Base-by-base conservation (phyloP, 2,888 invertebrate species). In the Stegana nigrithorax region DNA sequence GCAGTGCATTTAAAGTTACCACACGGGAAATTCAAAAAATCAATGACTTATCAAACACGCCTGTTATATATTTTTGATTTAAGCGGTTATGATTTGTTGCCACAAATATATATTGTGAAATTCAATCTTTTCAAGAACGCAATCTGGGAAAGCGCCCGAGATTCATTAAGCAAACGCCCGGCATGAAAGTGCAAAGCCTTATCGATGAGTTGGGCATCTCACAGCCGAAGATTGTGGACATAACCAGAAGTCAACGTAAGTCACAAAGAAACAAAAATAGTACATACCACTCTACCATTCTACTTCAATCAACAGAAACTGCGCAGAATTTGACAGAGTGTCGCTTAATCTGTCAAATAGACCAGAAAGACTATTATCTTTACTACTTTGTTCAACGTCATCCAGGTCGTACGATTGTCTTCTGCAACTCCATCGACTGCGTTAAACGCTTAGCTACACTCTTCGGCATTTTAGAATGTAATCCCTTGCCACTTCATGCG, bases 361-460 rank as follows among this genome's bases (percentile, higher is more conserved):
- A 93, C 47, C 91, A 95, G 63, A 96, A 98, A 86, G 98, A 99
- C 84, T 91, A 91, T 57, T 95, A 96, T 81, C 87, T 99, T 1
- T 97, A 95, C 84, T 98, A 98, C 82, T 94, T 99, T 76, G 84
- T 92, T 59, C 90, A 91, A 73, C 89, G 90, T 45, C 94, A 98
- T 86, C 91, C 92, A 0, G 98, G 97, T 0, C 87, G 97, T 56
- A 97, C 97, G 0, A 90, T 99, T 32, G 93, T 99, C 39, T 99
- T 99, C 85, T 95, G 91, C 81, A 96, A 93, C 88, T 97, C 93
- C 55, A 97, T 99, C 60, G 96, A 96, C 66, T 95, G 96, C 83
- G 95, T 98, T 0, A 91, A 93, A 74, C 88, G 98, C 63, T 83
- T 93, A 70, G 88, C 91, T 0, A 91, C 91, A 53, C 83, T 93